Conservation (phyloP, 2,888 invertebrate species). For the Morpho helenor region DNA sequence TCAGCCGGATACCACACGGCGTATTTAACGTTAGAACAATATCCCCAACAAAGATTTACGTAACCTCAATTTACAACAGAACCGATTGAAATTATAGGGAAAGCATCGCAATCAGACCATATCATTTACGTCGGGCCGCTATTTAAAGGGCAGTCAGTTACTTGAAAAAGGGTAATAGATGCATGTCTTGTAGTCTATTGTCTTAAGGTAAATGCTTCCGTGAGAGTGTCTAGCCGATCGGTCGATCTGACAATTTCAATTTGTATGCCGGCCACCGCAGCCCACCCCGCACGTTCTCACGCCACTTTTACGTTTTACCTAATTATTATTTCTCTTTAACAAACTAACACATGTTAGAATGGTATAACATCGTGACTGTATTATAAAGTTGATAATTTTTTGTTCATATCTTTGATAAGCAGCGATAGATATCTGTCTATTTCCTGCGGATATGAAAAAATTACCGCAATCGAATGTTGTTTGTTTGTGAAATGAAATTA, state of each 20-base stretch:
- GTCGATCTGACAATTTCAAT: constrained; percentile 34
- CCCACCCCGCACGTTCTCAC: constrained; percentile 71
- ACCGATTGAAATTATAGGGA: constrained; percentile 25
- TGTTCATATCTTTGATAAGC: constrained; percentile 22
- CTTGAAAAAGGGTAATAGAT: constrained; percentile 71
- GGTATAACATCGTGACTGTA: constrained; percentile 43
- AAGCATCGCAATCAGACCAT: constrained; percentile 28
- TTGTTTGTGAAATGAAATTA: too few relatives aligned
- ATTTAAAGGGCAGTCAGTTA: constrained; percentile 56
- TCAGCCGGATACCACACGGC: too few relatives aligned
- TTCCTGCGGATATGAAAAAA: constrained; percentile 18
- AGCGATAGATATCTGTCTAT: constrained; percentile 20
- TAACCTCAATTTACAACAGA: constrained; percentile 21
- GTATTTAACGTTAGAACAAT: constrained; percentile 13
- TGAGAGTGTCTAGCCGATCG: constrained; percentile 54
- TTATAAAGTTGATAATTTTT: constrained; percentile 37
- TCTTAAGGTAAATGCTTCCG: constrained; percentile 74
- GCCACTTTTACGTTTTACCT: constrained; percentile 59
- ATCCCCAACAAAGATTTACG: constrained; percentile 14
- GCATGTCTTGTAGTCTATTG: constrained; percentile 73
- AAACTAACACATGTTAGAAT: constrained; percentile 50
- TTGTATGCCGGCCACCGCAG: constrained; percentile 41
- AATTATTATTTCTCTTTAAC: constrained; percentile 68
- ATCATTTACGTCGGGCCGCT: constrained; percentile 42
- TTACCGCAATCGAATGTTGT: background rate